Evolutionary conservation across 2,113 vertebrate species (phyloP), one percentile per base, ranked within the genome.

Genomic region (Zosterops borbonicus): DNA sequence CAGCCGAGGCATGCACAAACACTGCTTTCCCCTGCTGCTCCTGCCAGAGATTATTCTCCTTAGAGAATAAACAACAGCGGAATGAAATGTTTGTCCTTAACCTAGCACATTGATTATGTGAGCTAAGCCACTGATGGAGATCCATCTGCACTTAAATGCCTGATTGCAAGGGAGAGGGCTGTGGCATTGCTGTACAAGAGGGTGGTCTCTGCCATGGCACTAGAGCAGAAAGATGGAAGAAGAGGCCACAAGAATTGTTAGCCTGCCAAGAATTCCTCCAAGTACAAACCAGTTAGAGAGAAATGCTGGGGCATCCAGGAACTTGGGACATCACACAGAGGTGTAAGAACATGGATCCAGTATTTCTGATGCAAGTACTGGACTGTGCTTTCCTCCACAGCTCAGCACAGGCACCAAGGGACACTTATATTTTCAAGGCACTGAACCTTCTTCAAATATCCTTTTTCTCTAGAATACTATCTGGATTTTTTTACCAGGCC

Each of bases 21-120:
- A 21, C 6, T 12, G 18, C 0, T 2, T 27, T 68, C 6, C 2
- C 3, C 53, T 53, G 24, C 37, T 62, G 42, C 47, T 53, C 12
- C 77, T 87, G 77, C 84, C 87, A 89, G 65, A 50, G 24, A 52
- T 69, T 39, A 21, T 39, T 65, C 64, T 69, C 50, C 73, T 68
- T 6, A 2, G 53, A 91, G 49, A 71, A 79, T 56, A 89, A 92
- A 73, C 33, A 78, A 22, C 74, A 85, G 78, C 78, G 94, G 28
- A 91, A 92, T 68, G 39, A 96, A 94, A 84, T 82, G 69, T 35
- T 18, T 20, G 39, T 44, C 28, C 53, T 87, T 63, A 90, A 42
- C 19, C 9, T 44, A 46, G 39, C 13, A 16, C 15, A 69, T 6
- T 41, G 49, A 90, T 31, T 49, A 52, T 1, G 24, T 9, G 62